A percentile compares a stretch with the other conserved stretches of the same genome.
Conservation (phyloP, 2,888 invertebrate species). For the Harmothoe impar region DNA sequence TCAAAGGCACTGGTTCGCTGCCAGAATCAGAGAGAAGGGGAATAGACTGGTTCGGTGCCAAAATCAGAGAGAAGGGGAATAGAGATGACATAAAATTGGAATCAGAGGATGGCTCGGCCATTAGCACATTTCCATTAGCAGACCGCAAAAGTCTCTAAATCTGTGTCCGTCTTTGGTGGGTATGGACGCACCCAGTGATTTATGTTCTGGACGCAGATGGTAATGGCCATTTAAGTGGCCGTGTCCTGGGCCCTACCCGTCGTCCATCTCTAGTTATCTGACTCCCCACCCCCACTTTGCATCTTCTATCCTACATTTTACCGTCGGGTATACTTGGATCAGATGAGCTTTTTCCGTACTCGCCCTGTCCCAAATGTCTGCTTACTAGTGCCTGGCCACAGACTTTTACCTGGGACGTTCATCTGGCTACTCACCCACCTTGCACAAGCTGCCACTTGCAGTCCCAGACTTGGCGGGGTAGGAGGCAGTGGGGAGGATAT, state of each 20-base stretch:
- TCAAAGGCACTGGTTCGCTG: neutral
- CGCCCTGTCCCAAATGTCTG: no score
- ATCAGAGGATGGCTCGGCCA: neutral
- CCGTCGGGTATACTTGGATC: no score
- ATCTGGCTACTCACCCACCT: no score
- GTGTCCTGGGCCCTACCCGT: neutral
- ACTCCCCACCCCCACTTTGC: no score
- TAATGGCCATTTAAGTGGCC: conserved; percentile 45
- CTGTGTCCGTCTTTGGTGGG: neutral
- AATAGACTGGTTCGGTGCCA: neutral
- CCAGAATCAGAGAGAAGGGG: neutral
- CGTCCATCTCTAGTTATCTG: neutral
- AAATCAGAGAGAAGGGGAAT: neutral
- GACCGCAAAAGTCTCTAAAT: neutral
- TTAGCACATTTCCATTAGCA: neutral
- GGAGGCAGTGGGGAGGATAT: neutral
- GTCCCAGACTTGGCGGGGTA: neutral
- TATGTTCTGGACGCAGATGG: neutral
- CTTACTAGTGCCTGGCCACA: no score
- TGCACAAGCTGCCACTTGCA: no score
- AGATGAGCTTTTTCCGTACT: no score
- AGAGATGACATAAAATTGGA: neutral
- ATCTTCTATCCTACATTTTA: no score
- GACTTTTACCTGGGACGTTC: no score
- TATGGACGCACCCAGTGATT: neutral